These are phyloP conservation scores for Toxotes lorentzi DNA, from an alignment of 2,797 vertebrate genomes.

Conservation along the genomic window DNA sequence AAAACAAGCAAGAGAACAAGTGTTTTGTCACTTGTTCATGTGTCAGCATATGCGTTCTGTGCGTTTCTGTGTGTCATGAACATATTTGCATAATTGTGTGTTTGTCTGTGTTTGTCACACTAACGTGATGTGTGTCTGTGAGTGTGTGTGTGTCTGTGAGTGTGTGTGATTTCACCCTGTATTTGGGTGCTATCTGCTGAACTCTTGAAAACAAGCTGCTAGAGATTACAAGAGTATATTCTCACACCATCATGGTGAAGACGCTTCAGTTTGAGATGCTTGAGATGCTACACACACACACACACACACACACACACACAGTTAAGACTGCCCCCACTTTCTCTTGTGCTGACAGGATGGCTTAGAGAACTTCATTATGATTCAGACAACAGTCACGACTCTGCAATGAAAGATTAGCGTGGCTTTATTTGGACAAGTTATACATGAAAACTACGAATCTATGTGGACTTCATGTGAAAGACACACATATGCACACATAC, in stretches of 20 bases:
- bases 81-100: conserved; percentile 6
- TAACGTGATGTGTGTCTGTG: neutral
- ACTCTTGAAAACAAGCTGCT: conserved; percentile 67
- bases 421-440: conserved; percentile 60
- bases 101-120: neutral
- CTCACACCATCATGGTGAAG: conserved; percentile 54
- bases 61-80: neutral
- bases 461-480: conserved; percentile 26
- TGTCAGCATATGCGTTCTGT: conserved; percentile 2
- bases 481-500: conserved; percentile 12
- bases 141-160: conserved; percentile 16
- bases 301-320: conserved; percentile 23
- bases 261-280: conserved; percentile 42
- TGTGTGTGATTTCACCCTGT: conserved; percentile 28
- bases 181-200: conserved; percentile 54
- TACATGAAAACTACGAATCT: conserved; percentile 47
- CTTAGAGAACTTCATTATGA: conserved; percentile 58
- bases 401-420: conserved; percentile 47
- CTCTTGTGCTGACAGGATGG: conserved; percentile 50
- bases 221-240: conserved; percentile 62
- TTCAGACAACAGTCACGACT: conserved; percentile 68
- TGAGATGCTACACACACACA: conserved; percentile 7
- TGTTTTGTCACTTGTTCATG: conserved; percentile 18
- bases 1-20: neutral
- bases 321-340: neutral